Percentiles rank a stretch among this genome's conserved stretches.
phyloP scores from a whole-genome alignment of 2,113 vertebrate genomes.

The Microtus oregoni region DNA sequence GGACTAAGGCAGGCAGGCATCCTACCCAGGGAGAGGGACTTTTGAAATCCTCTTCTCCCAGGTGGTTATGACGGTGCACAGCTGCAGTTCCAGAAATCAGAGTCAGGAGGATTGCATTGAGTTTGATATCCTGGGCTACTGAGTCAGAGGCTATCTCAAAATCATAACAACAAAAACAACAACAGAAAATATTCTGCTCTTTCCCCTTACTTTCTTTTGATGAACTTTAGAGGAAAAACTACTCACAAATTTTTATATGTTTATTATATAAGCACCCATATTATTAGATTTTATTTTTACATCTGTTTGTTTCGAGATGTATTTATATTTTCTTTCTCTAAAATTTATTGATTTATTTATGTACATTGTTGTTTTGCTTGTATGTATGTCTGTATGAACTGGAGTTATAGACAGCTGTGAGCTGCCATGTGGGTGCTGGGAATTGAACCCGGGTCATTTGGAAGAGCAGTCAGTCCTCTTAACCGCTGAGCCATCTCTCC shows the following conservation, averaged over 20 bases:
- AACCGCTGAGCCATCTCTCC: background rate
- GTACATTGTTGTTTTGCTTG: background rate
- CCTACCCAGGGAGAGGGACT: background rate
- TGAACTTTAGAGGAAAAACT: background rate
- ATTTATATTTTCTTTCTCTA: background rate
- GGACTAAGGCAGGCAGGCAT: background rate
- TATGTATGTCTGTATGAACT: background rate
- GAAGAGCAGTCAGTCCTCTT: background rate
- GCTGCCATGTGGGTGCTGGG: background rate
- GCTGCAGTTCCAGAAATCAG: background rate
- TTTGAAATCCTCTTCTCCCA: background rate
- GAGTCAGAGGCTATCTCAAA: background rate
- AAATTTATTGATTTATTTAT: background rate
- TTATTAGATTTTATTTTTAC: background rate
- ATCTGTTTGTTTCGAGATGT: background rate
- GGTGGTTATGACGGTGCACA: background rate
- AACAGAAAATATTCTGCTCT: background rate
- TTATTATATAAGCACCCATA: background rate
- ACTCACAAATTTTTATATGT: background rate
- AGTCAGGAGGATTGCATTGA: background rate
- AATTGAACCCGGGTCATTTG: background rate
- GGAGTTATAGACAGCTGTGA: background rate
- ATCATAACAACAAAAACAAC: background rate
- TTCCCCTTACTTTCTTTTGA: background rate
- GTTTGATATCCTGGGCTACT: background rate